phyloP scores from a whole-genome alignment of 2,888 invertebrate species.

The Parapristionchus giblindavisi region DNA sequence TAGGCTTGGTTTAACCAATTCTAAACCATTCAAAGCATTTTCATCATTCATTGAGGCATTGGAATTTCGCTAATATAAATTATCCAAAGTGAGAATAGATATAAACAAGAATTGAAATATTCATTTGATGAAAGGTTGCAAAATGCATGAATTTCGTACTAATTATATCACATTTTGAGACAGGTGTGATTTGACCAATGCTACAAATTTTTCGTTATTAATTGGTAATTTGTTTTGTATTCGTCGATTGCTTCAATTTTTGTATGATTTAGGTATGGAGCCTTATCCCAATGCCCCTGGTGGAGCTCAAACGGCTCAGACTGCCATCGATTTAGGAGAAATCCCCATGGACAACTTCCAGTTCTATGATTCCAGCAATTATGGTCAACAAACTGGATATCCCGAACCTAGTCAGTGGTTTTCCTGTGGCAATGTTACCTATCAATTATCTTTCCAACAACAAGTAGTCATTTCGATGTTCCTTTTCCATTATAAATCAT shows the following conservation, averaged over 20 bases:
- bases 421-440: background rate
- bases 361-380: constrained; percentile 47
- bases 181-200: constrained; percentile 10
- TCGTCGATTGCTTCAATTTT: background rate
- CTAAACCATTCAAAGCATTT: background rate
- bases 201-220: background rate
- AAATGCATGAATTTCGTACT: background rate
- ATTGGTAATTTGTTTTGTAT: background rate
- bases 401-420: constrained; percentile 10
- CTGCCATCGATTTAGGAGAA: constrained; percentile 42
- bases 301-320: constrained; percentile 36
- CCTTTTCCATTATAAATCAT: too few species aligned
- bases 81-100: too few species aligned
- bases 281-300: constrained; percentile 32
- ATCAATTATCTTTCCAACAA: too few species aligned
- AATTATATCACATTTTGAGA: constrained; percentile 15
- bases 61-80: too few species aligned
- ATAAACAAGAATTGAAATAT: background rate
- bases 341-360: constrained; percentile 36
- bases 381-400: constrained; percentile 32
- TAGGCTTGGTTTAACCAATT: background rate
- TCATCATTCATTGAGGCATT: background rate
- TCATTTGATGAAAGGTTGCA: background rate
- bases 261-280: constrained; percentile 4
- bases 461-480: too few species aligned